These are phyloP conservation scores for Drosophila bocqueti DNA, from an alignment of 1,140 invertebrate species.

Conservation along the genomic window DNA sequence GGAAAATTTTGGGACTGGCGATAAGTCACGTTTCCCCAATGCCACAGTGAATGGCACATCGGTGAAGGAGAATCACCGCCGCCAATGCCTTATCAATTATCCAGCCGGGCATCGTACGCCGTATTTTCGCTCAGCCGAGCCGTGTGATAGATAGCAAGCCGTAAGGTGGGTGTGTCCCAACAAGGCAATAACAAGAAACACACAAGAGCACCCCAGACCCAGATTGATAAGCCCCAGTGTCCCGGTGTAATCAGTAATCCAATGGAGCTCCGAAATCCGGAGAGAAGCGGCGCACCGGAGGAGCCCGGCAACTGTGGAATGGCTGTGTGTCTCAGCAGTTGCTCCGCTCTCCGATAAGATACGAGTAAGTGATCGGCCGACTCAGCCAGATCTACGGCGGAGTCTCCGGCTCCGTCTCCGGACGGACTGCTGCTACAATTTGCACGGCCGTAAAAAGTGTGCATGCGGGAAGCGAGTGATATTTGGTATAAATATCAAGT, in stretches of 20 bases:
- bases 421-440: slow-evolving; percentile 26
- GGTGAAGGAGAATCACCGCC: background rate
- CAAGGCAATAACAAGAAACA: slow-evolving; percentile 35
- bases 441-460: slow-evolving; percentile 41
- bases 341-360: slow-evolving; percentile 43
- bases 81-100: slow-evolving; percentile 44
- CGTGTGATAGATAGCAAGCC: slow-evolving; percentile 35
- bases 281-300: background rate
- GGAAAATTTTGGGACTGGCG: slow-evolving; percentile 40
- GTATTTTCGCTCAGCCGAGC: background rate
- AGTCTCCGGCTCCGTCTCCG: slow-evolving; percentile 23
- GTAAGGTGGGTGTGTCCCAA: slow-evolving; percentile 47
- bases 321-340: slow-evolving; percentile 1
- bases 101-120: slow-evolving; percentile 20
- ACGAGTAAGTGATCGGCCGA: slow-evolving; percentile 42
- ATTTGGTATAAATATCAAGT: slow-evolving; percentile 23
- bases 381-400: slow-evolving; percentile 23
- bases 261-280: slow-evolving; percentile 9
- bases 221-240: slow-evolving; percentile 49
- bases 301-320: slow-evolving; percentile 31
- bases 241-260: slow-evolving; percentile 39
- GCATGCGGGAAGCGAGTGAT: slow-evolving; percentile 60
- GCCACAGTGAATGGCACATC: slow-evolving; percentile 26
- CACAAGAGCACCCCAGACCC: slow-evolving; percentile 38
- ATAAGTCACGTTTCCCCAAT: slow-evolving; percentile 46